A percentile compares a stretch with the other conserved stretches of the same genome.
These are phyloP conservation scores for Dusona sp. DNA, from an alignment of 2,888 invertebrate species.

Conservation along the genomic window DNA sequence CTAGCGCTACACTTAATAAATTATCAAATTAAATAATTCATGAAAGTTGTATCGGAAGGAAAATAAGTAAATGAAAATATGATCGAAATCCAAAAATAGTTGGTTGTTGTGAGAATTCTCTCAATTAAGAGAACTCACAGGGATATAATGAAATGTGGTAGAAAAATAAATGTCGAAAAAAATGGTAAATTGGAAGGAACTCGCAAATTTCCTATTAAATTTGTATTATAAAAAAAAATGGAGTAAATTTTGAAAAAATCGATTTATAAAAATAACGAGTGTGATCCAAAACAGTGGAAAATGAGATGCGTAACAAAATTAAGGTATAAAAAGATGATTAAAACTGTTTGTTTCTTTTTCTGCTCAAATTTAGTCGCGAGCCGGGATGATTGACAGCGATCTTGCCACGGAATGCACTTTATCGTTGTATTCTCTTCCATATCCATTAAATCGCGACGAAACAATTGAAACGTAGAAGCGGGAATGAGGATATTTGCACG, in stretches of 20 bases:
- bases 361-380: background rate
- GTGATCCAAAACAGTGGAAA: background rate
- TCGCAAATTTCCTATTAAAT: background rate
- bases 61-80: background rate
- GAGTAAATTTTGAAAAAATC: background rate
- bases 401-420: background rate
- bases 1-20: no score
- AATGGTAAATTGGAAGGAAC: no score
- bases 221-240: background rate
- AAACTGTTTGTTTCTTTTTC: background rate
- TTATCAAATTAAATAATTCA: no score
- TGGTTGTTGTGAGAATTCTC: background rate
- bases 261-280: no score
- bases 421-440: background rate
- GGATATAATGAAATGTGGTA: no score
- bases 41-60: background rate
- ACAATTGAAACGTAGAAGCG: background rate
- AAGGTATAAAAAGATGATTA: no score
- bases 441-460: background rate
- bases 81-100: background rate
- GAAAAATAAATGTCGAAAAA: no score
- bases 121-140: background rate
- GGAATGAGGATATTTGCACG: background rate
- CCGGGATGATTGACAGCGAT: slow-evolving; percentile 4
- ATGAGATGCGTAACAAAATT: background rate